Base-by-base conservation (phyloP, 2,888 invertebrate genomes). In the Hirtodrosophila cameraria region DNA sequence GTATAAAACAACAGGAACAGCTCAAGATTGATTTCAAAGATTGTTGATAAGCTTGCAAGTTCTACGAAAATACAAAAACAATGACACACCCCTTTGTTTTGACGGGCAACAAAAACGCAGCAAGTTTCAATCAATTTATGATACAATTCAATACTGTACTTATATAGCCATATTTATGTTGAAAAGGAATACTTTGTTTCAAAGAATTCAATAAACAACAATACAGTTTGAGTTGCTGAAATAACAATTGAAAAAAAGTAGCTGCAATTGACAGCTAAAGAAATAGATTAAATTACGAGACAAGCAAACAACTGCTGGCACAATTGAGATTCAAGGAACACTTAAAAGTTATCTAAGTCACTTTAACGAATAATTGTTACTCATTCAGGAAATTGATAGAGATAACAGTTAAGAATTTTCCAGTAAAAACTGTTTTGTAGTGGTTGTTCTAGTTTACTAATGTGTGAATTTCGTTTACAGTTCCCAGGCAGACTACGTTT, bases 81-180 rank as follows among this genome's bases (percentile, higher is more conserved):
- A 15, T 12, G 60, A 68, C 68, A 68, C 52, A 69, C 63, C 58
- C 69, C 58, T 53, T 67, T 62, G 27, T 45, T 54, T 9, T 41
- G 42, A 28, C 46, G 23, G 39, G n/a, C 30, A 33, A 31, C 46
- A 50, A 55, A 43, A 39, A 42, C 41, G 52, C 23, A 48, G 38
- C 5, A 23, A 27, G 20, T 12, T 38, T 54, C 27, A 60, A 59
- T 66, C 52, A 61, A 57, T 49, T 41, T 57, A 72, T 20, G 45
- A 54, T 30, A 25, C 27, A 8, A 46, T 8, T 45, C 43, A 35
- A 18, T 43, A 31, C 12, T 9, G 12, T 20, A 23, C 15, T 6
- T 6, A 28, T 3, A 58, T 46, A 59, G 64, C 27, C 20, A 31
- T 30, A 13, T 33, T 64, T 48, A 52, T 57, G 46, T 7, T 5